Conservation (phyloP, 2,888 invertebrate genomes). For the Chelonus formosanus region DNA sequence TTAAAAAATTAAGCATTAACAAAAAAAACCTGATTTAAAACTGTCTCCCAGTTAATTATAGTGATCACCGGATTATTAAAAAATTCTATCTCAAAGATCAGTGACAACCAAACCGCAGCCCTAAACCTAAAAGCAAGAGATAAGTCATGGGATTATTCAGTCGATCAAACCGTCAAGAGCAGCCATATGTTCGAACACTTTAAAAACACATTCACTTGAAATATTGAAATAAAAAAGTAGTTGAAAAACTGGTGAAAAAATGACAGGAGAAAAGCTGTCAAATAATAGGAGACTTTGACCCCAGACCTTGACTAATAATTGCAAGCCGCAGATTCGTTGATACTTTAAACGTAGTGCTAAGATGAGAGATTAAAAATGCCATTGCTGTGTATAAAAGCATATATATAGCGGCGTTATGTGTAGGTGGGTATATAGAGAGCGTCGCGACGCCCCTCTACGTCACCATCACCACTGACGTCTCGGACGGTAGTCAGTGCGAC, state of each 20-base stretch:
- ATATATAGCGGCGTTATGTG: background rate
- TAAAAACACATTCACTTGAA: background rate
- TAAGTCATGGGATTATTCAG: background rate
- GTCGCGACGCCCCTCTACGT: conserved; percentile 34
- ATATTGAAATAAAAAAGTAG: conserved; percentile 1
- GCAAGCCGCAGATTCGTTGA: conserved; percentile 8
- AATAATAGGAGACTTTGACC: conserved; percentile 13
- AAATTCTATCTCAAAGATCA: no score
- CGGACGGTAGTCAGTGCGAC: conserved; percentile 57
- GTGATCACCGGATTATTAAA: no score
- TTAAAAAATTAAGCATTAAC: no score
- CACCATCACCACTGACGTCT: conserved; percentile 46
- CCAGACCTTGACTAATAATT: conserved; percentile 14
- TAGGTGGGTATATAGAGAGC: conserved; percentile 16
- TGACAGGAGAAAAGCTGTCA: background rate
- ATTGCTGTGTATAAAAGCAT: background rate
- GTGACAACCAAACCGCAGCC: no score
- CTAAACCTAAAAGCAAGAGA: no score
- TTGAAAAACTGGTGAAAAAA: background rate
- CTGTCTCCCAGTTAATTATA: no score
- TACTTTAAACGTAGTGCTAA: conserved; percentile 11
- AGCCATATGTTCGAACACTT: conserved; percentile 14
- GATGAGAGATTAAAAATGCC: conserved; percentile 23
- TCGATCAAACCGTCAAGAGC: conserved; percentile 19
- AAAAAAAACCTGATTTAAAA: no score